Conservation (phyloP, 2,113 vertebrate genomes). For the Asarcornis scutulata region DNA sequence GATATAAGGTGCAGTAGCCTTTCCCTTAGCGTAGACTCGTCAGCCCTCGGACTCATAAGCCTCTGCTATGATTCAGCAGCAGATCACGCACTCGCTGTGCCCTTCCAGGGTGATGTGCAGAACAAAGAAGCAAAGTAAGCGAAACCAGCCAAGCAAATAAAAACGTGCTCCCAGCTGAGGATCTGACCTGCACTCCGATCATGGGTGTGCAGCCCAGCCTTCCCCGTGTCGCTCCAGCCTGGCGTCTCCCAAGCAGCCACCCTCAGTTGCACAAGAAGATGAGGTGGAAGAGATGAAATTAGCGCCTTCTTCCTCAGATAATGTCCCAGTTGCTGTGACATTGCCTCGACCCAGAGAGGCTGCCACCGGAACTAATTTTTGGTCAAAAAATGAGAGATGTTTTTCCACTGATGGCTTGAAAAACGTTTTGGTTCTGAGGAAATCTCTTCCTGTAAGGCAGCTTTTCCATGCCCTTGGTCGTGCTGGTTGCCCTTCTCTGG, state of each 20-base stretch:
- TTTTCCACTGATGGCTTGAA: not conserved
- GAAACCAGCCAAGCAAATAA: not conserved
- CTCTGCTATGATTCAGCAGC: not conserved
- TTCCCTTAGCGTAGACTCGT: not conserved
- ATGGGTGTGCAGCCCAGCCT: not conserved
- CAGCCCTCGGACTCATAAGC: not conserved
- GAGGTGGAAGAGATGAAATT: not conserved
- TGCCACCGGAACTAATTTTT: not conserved
- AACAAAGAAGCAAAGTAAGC: not conserved
- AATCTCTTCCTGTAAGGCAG: not conserved
- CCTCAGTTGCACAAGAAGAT: not conserved
- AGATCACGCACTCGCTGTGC: not conserved
- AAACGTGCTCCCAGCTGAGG: not conserved
- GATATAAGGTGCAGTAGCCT: not conserved
- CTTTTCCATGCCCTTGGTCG: not conserved
- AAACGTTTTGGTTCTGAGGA: not conserved
- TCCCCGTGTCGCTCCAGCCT: accelerated
- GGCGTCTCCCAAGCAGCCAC: not conserved
- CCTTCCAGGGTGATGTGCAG: not conserved
- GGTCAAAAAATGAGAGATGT: not conserved
- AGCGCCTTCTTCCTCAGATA: not conserved
- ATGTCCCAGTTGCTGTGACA: not conserved
- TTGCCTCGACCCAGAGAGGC: not conserved
- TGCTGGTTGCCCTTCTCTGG: not conserved
- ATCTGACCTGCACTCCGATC: not conserved